Evolutionary conservation across 2,888 invertebrate genomes (phyloP).

Genomic region (Cinara cedri): DNA sequence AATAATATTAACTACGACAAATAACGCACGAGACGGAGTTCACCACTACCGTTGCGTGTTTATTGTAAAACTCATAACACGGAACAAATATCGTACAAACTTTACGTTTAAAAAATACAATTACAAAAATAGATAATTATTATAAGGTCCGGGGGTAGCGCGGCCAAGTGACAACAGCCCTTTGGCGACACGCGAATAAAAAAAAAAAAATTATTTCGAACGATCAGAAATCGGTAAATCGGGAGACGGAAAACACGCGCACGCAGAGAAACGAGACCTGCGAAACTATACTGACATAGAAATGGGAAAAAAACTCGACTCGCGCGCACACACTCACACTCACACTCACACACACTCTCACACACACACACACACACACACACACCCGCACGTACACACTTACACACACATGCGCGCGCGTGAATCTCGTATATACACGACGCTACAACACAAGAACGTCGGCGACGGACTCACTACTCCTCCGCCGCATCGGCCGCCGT

Average conservation of each 20-base stretch:
- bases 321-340: neutral
- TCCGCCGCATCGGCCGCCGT: neutral
- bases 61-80: neutral
- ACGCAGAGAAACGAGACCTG: constrained; percentile 32
- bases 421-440: constrained; percentile 7
- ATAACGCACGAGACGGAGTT: constrained; percentile 3
- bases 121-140: neutral
- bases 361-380: neutral
- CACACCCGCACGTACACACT: neutral
- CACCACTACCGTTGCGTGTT: constrained; percentile 3
- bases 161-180: constrained; percentile 15
- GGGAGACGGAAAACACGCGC: neutral
- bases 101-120: neutral
- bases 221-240: neutral
- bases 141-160: constrained; percentile 31
- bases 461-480: neutral
- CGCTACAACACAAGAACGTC: constrained; percentile 25
- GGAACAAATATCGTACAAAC: too few species aligned
- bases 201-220: neutral
- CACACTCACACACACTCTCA: neutral
- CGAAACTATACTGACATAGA: constrained; percentile 52
- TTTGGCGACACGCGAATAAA: constrained; percentile 25
- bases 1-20: neutral
- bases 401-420: too few species aligned
- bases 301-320: constrained; percentile 27